Percentiles rank a stretch among this genome's conserved stretches.
phyloP scores from a whole-genome alignment of 2,888 invertebrate species.

The Aplocera efformata region DNA sequence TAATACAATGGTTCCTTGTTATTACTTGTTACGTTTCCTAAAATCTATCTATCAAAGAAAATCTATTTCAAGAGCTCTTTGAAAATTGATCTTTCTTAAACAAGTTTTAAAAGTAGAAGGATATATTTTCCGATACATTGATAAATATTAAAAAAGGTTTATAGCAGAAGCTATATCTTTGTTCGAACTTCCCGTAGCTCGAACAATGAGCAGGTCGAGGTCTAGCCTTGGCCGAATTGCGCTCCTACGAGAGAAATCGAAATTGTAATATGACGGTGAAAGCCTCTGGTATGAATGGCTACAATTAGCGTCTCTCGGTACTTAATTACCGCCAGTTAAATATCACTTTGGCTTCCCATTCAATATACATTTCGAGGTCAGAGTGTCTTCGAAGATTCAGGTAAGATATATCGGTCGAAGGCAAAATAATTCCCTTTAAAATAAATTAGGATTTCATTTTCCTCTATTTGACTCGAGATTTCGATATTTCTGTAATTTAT shows the following conservation, averaged over 20 bases:
- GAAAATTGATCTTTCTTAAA: background rate
- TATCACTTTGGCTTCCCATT: constrained; percentile 19
- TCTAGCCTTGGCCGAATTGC: constrained; percentile 65
- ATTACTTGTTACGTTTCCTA: constrained; percentile 1
- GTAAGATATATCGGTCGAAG: constrained; percentile 10
- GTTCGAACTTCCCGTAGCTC: too few species aligned
- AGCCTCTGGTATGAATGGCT: constrained; percentile 38
- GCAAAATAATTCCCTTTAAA: constrained; percentile 4
- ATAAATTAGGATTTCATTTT: too few species aligned
- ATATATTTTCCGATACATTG: background rate
- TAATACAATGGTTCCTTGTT: constrained; percentile 4
- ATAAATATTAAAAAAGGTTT: constrained; percentile 38
- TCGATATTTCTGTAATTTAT: too few species aligned
- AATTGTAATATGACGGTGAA: constrained; percentile 46
- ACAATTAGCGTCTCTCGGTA: constrained; percentile 30
- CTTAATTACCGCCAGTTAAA: constrained; percentile 30
- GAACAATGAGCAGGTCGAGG: constrained; percentile 66
- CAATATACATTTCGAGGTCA: constrained; percentile 19
- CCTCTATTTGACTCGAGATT: too few species aligned
- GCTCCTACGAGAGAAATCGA: constrained; percentile 39
- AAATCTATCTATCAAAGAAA: constrained; percentile 8
- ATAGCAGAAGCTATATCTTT: too few species aligned
- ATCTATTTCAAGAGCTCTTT: constrained; percentile 8
- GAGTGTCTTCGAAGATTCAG: constrained; percentile 10
- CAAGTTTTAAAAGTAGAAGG: background rate